Evolutionary conservation across 1,140 invertebrate species (phyloP), one percentile per base, ranked within the genome.

Genomic region (Heliconius congener): DNA sequence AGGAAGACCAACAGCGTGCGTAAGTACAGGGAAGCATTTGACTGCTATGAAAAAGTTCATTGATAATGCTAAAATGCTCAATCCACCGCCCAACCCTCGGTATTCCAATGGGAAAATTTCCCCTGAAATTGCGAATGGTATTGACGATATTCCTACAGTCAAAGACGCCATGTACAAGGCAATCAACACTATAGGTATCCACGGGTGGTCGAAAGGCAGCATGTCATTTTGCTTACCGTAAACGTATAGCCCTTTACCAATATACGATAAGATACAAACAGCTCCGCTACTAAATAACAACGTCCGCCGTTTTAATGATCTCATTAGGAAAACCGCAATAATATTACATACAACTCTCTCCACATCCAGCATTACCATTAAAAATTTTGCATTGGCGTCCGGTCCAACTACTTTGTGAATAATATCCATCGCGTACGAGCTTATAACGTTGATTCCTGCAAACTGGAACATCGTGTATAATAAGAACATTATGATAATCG

Each of bases 61-160:
- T 1, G 92, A 94, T 34, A 91, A 80, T 16, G 87, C 88, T 78
- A 91, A 80, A 13, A 90, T 85, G 80, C 91, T 90, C 0, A 94
- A 88, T 34, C 92, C 91, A 46, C 92, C 88, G 8, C 91, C 93
- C n/a, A 94, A 85, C 18, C 89, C 91, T 66, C 93, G 82, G 73
- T 93, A 94, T 77, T 91, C 90, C 39, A 94, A 82, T 0, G 93
- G 89, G 81, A 94, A 94, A 57, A 94, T 90, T 74, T 94, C 93
- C 1, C 93, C 93, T 30, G 91, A 93, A 72, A 94, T 83, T 11
- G 93, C 86, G 74, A 93, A 94, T 6, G 93, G 91, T 73, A 94
- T 89, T 8, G 93, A 90, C 0, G 90, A 90, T 77, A 94, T 92
- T 19, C 93, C 93, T 13, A 93, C 82, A 18, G 93, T 93, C 60